phyloP scores from a whole-genome alignment of 2,113 vertebrate species.

The Bubo scandiacus region DNA sequence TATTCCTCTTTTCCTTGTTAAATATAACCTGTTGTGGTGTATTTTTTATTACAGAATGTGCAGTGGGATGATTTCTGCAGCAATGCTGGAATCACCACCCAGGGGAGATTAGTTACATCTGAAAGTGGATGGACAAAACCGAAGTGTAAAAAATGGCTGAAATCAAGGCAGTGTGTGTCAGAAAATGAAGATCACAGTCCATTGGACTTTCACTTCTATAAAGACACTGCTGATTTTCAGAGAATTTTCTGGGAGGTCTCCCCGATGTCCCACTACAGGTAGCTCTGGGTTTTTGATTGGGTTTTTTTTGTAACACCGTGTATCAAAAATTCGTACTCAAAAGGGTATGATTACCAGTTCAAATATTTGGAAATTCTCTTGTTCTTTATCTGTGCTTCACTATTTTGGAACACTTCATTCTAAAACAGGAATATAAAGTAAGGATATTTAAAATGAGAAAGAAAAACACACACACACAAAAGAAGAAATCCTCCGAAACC shows the following conservation, averaged over 20 bases:
- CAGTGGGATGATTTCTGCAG: background rate
- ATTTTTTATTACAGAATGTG: background rate
- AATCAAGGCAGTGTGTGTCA: background rate
- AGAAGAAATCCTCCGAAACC: background rate
- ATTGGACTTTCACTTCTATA: background rate
- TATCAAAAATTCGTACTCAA: background rate
- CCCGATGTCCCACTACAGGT: background rate
- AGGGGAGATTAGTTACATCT: background rate
- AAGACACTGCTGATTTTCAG: background rate
- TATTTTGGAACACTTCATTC: background rate
- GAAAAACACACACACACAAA: background rate
- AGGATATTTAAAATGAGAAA: background rate
- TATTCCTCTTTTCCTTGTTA: conserved; percentile 51
- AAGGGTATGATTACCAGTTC: background rate
- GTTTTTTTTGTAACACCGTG: background rate
- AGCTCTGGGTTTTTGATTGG: background rate
- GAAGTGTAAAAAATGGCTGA: background rate
- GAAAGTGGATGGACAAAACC: background rate
- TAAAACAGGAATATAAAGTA: background rate
- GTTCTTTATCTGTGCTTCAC: background rate
- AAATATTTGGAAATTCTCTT: background rate
- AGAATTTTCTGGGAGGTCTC: background rate
- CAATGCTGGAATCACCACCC: background rate
- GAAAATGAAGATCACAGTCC: background rate
- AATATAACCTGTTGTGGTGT: background rate